Evolutionary conservation across 1,140 invertebrate genomes (phyloP).

Genomic region (Orius insidiosus): DNA sequence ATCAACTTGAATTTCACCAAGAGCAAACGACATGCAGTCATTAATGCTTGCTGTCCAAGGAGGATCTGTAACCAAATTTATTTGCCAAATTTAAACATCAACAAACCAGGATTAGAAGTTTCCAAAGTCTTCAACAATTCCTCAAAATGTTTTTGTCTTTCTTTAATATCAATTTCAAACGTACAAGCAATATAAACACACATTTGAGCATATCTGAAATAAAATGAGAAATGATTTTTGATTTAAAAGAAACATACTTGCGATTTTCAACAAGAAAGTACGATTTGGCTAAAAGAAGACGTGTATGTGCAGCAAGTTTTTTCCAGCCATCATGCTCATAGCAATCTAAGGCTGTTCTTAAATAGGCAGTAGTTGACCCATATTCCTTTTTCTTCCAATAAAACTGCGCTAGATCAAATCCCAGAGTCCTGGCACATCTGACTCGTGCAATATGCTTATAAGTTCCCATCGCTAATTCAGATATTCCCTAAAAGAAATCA

Average conservation of each 20-base stretch:
- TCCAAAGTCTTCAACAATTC: constrained; percentile 22
- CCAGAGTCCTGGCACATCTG: constrained; percentile 69
- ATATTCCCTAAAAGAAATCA: constrained; percentile 45
- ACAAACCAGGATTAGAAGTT: constrained; percentile 14
- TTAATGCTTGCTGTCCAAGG: constrained; percentile 14
- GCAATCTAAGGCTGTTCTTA: constrained; percentile 68
- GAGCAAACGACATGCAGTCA: constrained; percentile 15
- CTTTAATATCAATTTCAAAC: constrained; percentile 35
- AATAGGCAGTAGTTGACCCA: constrained; percentile 73
- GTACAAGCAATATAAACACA: constrained; percentile 65
- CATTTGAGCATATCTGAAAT: constrained; percentile 33
- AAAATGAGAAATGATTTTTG: too few relatives aligned
- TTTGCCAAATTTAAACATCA: background rate
- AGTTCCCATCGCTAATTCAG: constrained; percentile 88
- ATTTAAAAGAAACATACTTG: constrained; percentile 43
- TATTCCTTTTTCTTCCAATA: constrained; percentile 74
- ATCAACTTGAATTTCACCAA: constrained; percentile 14
- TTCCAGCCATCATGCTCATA: constrained; percentile 77
- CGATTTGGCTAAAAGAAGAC: constrained; percentile 68
- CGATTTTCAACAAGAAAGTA: constrained; percentile 63
- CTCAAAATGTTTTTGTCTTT: constrained; percentile 27
- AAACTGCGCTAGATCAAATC: constrained; percentile 73
- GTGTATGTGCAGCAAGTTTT: constrained; percentile 58
- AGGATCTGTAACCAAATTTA: constrained; percentile 15
- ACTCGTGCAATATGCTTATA: constrained; percentile 87